A percentile compares a stretch with the other conserved stretches of the same genome.
Evolutionary conservation across 30 jellyfish, hydroid and myxozoan species (phyloP).

Genomic region (Nemopilema nomurai): DNA sequence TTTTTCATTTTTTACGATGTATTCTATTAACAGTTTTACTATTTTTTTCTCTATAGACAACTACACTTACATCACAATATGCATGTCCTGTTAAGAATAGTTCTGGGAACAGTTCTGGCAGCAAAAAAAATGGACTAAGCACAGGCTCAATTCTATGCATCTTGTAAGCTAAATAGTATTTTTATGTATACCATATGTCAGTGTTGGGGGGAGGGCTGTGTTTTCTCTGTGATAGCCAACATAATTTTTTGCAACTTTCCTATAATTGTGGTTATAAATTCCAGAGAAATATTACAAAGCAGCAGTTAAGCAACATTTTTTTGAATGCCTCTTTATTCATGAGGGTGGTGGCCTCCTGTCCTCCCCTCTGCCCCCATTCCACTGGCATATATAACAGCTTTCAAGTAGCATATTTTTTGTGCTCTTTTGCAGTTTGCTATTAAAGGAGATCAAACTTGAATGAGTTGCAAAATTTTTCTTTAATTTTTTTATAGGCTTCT

Average conservation of each 20-base stretch:
- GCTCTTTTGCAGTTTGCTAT: neutral
- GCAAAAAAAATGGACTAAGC: constrained; percentile 22
- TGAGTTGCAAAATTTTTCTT: neutral
- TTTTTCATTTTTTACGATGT: neutral
- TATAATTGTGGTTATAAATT: too few species aligned
- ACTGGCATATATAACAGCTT: too few species aligned
- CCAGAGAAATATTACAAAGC: too few species aligned
- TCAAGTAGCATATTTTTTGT: too few species aligned
- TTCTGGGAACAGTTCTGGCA: neutral
- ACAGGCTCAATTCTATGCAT: constrained; percentile 40
- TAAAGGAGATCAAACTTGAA: neutral
- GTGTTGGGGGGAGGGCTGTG: too few species aligned
- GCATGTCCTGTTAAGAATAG: constrained; percentile 15
- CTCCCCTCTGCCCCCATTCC: too few species aligned
- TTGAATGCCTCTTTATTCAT: too few species aligned
- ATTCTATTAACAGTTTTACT: neutral
- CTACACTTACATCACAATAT: constrained; percentile 38
- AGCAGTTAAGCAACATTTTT: too few species aligned
- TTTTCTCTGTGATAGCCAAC: too few species aligned
- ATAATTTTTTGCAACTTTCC: too few species aligned
- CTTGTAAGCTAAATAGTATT: constrained; percentile 10
- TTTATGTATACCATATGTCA: too few species aligned
- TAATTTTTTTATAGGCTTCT: constrained; percentile 26
- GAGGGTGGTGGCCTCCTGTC: too few species aligned
- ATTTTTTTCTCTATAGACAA: neutral